Evolutionary conservation across 2,888 invertebrate genomes (phyloP).

Genomic region (Stenodera caucasica): DNA sequence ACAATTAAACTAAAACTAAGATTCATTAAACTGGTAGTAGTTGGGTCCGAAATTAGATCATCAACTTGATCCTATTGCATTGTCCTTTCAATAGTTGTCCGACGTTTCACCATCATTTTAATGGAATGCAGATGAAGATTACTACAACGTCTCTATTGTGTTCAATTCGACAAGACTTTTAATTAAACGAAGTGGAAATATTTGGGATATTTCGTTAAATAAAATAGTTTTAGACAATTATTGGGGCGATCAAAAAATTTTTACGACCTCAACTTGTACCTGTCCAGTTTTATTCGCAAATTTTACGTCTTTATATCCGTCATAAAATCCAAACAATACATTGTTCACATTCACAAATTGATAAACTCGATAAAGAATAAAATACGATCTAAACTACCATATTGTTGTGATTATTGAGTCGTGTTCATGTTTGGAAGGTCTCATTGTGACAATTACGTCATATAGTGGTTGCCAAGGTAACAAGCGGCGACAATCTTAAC

Average conservation of each 20-base stretch:
- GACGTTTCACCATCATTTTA: background rate
- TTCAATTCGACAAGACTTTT: background rate
- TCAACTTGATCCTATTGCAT: constrained; percentile 4
- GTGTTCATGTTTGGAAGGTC: too few species aligned
- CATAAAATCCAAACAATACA: background rate
- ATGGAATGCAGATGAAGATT: background rate
- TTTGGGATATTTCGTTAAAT: too few species aligned
- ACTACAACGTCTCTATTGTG: background rate
- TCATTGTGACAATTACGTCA: too few species aligned
- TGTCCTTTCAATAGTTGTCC: background rate
- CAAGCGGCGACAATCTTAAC: too few species aligned
- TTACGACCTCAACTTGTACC: too few species aligned
- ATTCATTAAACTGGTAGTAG: background rate
- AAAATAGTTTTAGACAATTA: too few species aligned
- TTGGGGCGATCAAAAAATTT: too few species aligned
- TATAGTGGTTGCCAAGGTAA: too few species aligned
- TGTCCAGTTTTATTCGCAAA: too few species aligned
- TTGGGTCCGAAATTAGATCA: background rate
- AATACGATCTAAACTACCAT: too few species aligned
- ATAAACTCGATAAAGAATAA: too few species aligned
- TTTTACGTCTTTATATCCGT: background rate
- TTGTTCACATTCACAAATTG: background rate
- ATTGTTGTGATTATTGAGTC: too few species aligned
- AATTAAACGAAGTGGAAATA: constrained; percentile 3
- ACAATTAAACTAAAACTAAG: background rate